Evolutionary conservation across 2,797 vertebrate genomes (phyloP), one percentile per base, ranked within the genome.

Genomic region (Siniperca obscura): DNA sequence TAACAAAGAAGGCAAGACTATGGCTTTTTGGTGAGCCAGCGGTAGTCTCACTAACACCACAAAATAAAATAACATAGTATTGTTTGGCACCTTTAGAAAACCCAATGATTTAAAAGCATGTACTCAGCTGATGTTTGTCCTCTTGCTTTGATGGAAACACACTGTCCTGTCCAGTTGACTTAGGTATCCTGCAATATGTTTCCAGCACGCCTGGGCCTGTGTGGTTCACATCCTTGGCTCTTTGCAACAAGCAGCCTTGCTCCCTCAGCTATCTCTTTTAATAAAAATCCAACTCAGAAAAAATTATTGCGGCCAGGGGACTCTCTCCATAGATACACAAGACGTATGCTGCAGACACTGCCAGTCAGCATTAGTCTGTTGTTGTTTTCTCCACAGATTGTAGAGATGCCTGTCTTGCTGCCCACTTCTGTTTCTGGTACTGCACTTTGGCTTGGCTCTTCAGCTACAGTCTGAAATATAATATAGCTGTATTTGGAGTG

Each of bases 241-340:
- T 75, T 36, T 66, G 40, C 55, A 78, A 52, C 55, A 82, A 64
- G 71, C 16, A 44, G 44, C 21, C 44, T 22, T 52, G 25, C n/a
- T 76, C 38, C 55, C 48, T 59, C 3, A 0, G 50, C 27, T 25
- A 46, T 64, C 34, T 67, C 38, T 62, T 55, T 74, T 36, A 61
- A 74, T 70, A 77, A 77, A 67, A 61, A 60, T 30, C 36, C 57
- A 55, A 19, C 50, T 38, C 17, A 44, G 57, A 61, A 40, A 82
- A 65, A 60, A 53, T 25, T 12, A 53, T 12, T 34, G 52, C 14
- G 11, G 46, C 53, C 77, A 50, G 21, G 46, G 12, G 46, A 57
- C 30, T 68, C 14, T 65, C 27, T 79, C 44, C 8, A 60, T 34
- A 65, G n/a, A 21, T 27, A 59, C 14, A 12, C 9, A 1, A 65